These are phyloP conservation scores for Gymnarchus niloticus DNA, from an alignment of 2,113 vertebrate species.

Conservation along the genomic window DNA sequence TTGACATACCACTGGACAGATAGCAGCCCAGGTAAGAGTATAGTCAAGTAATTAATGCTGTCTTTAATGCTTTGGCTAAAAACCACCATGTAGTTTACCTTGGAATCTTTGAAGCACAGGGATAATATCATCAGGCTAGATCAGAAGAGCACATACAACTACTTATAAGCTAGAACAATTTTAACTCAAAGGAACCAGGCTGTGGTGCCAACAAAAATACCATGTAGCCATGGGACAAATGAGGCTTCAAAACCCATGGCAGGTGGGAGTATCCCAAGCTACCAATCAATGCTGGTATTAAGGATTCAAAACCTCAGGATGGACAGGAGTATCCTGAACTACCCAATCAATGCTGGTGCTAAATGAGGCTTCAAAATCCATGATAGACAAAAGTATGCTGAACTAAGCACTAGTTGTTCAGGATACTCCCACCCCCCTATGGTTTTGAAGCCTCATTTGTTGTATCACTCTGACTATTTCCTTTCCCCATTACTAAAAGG, in stretches of 20 bases:
- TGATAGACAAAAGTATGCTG: too few relatives aligned
- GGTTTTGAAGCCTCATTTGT: too few relatives aligned
- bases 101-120: neutral
- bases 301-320: too few relatives aligned
- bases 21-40: neutral
- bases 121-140: neutral
- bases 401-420: too few relatives aligned
- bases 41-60: neutral
- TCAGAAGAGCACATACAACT: neutral
- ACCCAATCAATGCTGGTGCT: too few relatives aligned
- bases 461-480: neutral
- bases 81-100: neutral
- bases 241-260: too few relatives aligned
- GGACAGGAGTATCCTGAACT: too few relatives aligned
- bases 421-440: too few relatives aligned
- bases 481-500: neutral
- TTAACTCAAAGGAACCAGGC: neutral
- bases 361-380: too few relatives aligned
- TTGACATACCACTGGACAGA: neutral
- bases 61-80: neutral
- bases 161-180: neutral
- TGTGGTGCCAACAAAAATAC: neutral
- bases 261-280: too few relatives aligned
- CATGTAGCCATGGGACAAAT: too few relatives aligned
- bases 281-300: too few relatives aligned